Base-by-base conservation (phyloP, 2,888 invertebrate genomes). In the Lepidocyrtoides sp. region DNA sequence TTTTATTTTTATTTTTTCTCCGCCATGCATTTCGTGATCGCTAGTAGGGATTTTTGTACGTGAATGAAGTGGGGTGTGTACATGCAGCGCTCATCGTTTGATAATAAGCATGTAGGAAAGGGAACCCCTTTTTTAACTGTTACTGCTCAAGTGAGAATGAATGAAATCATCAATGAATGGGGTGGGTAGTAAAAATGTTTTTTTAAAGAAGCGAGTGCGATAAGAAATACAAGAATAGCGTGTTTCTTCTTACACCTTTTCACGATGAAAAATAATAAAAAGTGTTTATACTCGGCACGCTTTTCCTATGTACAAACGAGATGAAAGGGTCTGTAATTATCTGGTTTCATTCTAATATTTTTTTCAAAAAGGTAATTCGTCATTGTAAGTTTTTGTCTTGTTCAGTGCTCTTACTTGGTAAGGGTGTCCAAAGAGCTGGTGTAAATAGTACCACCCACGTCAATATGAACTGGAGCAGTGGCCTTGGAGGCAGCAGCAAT, bases 401-500 rank as follows among this genome's bases (percentile, higher is more conserved):
- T n/a, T n/a, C 5, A 10, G 41, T 41, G 4, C 41, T 96, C 97
- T 97, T 96, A 98, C 98, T 97, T 97, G 93, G 99, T 99, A 57
- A 99, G 96, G 5, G 99, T 99, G 95, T 99, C 98, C 95, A 99
- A 96, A 0, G 99, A 98, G 4, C 99, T 99, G 0, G 99, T 99
- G 95, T 99, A 99, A 94, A 99, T 99, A 86, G 98, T 98, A 48
- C 99, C 99, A 5, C 99, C 99, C 83, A 99, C 99, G 95, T 99
- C 99, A 94, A 99, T 99, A 95, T 99, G 99, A 0, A 99, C 99
- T 0, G 99, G 99, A 1, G 99, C 99, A 87, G 98, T 98, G 95
- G 98, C 98, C 91, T 98, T 97, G 48, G 98, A 98, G 69, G 98
- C 98, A 14, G 98, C 97, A 0, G 99, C 99, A 17, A 99, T 98